A percentile compares a stretch with the other conserved stretches of the same genome.
phyloP scores from a whole-genome alignment of 2,888 invertebrate genomes.

The Mesoligia furuncula region DNA sequence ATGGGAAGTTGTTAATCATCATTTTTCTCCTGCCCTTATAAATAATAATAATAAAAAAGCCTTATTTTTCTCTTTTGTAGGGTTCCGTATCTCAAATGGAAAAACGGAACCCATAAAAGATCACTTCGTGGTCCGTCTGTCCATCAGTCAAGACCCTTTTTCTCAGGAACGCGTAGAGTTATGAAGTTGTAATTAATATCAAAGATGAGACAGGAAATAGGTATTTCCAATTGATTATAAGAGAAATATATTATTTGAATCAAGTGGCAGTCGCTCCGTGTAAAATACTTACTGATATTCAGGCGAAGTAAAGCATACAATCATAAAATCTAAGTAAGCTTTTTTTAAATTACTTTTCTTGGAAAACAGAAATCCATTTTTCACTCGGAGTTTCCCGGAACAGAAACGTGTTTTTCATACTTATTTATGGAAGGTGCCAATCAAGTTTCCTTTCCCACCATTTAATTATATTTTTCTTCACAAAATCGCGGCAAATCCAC shows the following conservation, averaged over 20 bases:
- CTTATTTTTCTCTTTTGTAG: too few species aligned
- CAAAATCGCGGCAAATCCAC: slow-evolving; percentile 19
- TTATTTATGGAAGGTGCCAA: slow-evolving; percentile 33
- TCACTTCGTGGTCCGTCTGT: too few species aligned
- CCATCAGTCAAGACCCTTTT: too few species aligned
- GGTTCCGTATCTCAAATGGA: too few species aligned
- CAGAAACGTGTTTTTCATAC: slow-evolving; percentile 10
- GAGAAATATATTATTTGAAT: neutral
- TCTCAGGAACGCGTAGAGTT: too few species aligned
- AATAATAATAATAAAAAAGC: too few species aligned
- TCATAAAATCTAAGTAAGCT: neutral
- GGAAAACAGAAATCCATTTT: slow-evolving; percentile 32
- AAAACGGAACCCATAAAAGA: too few species aligned
- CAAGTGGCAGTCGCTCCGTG: neutral
- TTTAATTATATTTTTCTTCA: slow-evolving; percentile 51
- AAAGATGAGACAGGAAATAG: too few species aligned
- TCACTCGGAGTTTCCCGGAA: slow-evolving; percentile 31
- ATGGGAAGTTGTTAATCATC: neutral
- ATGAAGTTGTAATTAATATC: too few species aligned
- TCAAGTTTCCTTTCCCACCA: slow-evolving; percentile 22
- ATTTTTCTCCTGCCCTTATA: neutral
- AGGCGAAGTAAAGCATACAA: neutral
- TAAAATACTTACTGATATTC: neutral
- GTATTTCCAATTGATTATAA: too few species aligned
- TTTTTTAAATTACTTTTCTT: slow-evolving; percentile 15